Percentiles rank a stretch among this genome's conserved stretches.
Conservation (phyloP, 2,888 invertebrate genomes). For the Paralinhomoeus sp. region DNA sequence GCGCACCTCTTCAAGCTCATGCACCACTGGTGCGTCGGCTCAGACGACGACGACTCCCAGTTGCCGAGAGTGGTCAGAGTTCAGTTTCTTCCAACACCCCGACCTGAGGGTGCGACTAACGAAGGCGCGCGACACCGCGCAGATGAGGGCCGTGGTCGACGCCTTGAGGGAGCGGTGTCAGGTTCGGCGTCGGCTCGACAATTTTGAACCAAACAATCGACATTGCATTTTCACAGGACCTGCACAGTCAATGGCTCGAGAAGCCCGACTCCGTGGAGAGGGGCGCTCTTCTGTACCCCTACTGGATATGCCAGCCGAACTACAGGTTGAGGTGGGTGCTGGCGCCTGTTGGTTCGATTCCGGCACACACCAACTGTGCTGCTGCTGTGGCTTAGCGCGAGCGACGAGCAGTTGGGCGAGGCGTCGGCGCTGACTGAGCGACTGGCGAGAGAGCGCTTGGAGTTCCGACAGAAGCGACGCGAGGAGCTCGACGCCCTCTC, state of each 20-base stretch:
- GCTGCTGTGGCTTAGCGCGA: neutral
- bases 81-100: slow-evolving; percentile 14
- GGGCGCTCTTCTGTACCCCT: slow-evolving; percentile 6
- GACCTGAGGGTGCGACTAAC: slow-evolving; percentile 16
- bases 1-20: slow-evolving; percentile 91
- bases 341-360: neutral
- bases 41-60: neutral
- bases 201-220: too few species aligned
- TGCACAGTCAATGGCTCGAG: neutral
- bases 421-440: neutral
- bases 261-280: neutral
- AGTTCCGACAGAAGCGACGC: too few species aligned
- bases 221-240: neutral
- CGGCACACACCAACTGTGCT: neutral
- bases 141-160: slow-evolving; percentile 8
- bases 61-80: slow-evolving; percentile 1
- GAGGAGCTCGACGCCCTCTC: too few species aligned
- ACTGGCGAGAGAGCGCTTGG: too few species aligned
- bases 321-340: neutral
- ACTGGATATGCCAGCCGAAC: slow-evolving; percentile 21
- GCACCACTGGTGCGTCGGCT: slow-evolving; percentile 48
- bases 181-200: neutral
- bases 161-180: neutral
- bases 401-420: neutral
- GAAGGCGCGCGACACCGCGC: slow-evolving; percentile 9